Conservation (phyloP, 2,113 vertebrate genomes). For the Delphinapterus leucas region DNA sequence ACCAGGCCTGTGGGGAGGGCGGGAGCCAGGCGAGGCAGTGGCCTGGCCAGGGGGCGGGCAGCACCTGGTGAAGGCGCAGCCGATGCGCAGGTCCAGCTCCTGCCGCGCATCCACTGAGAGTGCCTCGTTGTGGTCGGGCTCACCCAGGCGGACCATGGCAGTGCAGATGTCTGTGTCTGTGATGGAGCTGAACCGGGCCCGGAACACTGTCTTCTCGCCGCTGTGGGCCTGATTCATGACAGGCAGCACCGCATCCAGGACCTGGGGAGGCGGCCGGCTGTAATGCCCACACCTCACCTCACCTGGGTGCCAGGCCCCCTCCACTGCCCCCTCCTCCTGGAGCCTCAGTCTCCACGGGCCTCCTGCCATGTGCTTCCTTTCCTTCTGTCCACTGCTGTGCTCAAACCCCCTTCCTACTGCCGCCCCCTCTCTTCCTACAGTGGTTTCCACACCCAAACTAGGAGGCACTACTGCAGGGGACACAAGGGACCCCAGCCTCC, state of each 20-base stretch:
- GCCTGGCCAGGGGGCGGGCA: background rate
- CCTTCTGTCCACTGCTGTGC: background rate
- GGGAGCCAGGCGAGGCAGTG: background rate
- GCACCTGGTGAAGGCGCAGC: constrained; percentile 97
- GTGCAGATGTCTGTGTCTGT: constrained; percentile 96
- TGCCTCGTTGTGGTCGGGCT: constrained; percentile 94
- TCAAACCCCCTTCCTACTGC: background rate
- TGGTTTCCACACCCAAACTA: background rate
- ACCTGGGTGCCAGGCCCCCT: background rate
- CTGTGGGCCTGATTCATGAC: constrained; percentile 88
- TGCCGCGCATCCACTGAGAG: constrained; percentile 96
- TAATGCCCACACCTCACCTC: background rate
- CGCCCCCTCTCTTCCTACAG: background rate
- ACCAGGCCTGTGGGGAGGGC: background rate
- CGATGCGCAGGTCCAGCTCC: constrained; percentile 97
- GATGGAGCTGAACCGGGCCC: constrained; percentile 98
- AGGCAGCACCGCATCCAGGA: constrained; percentile 91
- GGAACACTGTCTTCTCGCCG: constrained; percentile 85
- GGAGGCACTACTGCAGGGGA: background rate
- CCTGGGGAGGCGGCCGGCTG: constrained; percentile 78
- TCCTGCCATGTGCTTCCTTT: background rate
- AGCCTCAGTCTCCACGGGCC: background rate
- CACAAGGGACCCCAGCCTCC: background rate
- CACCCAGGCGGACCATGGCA: constrained; percentile 92
- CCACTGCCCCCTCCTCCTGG: background rate